Conservation (phyloP, 1,140 invertebrate species). For the Mesaphorura yosii region DNA sequence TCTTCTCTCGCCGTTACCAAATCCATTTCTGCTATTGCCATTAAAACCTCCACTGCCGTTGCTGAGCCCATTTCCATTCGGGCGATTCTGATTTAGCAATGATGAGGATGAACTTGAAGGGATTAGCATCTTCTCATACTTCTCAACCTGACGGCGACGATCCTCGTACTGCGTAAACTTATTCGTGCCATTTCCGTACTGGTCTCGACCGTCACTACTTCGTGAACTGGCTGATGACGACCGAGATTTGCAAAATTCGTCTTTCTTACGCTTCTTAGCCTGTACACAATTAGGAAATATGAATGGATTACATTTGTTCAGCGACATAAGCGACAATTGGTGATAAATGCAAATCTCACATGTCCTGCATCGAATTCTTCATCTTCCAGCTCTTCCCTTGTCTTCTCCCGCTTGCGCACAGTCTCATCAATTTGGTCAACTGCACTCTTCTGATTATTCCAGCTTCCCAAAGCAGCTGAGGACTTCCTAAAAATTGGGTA, state of each 20-base stretch:
- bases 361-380: slow-evolving; percentile 24
- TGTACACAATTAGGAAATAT: slow-evolving; percentile 2
- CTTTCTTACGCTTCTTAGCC: slow-evolving; percentile 11
- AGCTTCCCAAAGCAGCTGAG: background rate
- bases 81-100: no score
- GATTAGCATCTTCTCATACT: no score
- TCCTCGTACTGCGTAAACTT: background rate
- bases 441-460: slow-evolving; percentile 8
- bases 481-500: background rate
- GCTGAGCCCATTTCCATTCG: no score
- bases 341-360: slow-evolving; percentile 2
- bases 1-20: no score
- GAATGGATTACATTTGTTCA: background rate
- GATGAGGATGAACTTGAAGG: no score
- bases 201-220: background rate
- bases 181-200: background rate
- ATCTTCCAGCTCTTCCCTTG: slow-evolving; percentile 10
- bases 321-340: background rate
- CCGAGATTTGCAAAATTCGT: background rate
- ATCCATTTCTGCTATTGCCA: no score
- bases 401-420: slow-evolving; percentile 12
- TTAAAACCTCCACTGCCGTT: no score
- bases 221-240: background rate
- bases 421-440: slow-evolving; percentile 12
- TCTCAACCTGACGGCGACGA: background rate